Evolutionary conservation across 2,888 invertebrate species (phyloP).

Genomic region (Labia minor): DNA sequence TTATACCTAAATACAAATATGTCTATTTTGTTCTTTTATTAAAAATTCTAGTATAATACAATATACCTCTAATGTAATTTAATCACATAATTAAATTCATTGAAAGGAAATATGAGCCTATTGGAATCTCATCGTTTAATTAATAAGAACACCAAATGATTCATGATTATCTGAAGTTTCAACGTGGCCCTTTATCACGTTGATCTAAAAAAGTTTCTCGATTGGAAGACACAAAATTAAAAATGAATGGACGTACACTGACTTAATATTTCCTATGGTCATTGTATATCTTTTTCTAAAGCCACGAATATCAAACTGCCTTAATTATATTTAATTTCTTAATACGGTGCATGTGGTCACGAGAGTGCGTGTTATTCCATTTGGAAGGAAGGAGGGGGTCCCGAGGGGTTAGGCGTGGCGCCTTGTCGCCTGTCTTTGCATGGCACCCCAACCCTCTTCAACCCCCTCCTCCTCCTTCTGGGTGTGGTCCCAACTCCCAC

Average conservation of each 20-base stretch:
- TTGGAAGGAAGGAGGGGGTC: background rate
- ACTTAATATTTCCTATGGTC: background rate
- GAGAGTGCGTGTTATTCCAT: background rate
- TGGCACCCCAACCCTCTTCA: background rate
- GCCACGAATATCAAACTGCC: background rate
- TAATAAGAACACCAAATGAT: too few species aligned
- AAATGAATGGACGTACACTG: background rate
- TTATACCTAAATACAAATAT: too few species aligned
- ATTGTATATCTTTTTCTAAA: background rate
- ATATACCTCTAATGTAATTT: too few species aligned
- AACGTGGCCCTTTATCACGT: too few species aligned
- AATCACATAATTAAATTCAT: too few species aligned
- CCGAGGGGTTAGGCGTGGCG: constrained; percentile 1
- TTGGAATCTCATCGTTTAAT: too few species aligned
- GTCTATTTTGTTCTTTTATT: too few species aligned
- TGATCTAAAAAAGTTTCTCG: too few species aligned
- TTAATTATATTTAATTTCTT: constrained; percentile 13
- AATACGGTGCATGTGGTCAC: constrained; percentile 13
- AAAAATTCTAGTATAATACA: too few species aligned
- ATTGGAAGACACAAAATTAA: too few species aligned
- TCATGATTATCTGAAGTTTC: too few species aligned
- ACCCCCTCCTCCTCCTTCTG: background rate
- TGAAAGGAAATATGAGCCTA: too few species aligned
- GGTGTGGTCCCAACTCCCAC: constrained; percentile 13
- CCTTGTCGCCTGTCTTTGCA: constrained; percentile 13